Evolutionary conservation across 2,797 vertebrate species (phyloP), one percentile per base, ranked within the genome.

Genomic region (Danio tinwini): DNA sequence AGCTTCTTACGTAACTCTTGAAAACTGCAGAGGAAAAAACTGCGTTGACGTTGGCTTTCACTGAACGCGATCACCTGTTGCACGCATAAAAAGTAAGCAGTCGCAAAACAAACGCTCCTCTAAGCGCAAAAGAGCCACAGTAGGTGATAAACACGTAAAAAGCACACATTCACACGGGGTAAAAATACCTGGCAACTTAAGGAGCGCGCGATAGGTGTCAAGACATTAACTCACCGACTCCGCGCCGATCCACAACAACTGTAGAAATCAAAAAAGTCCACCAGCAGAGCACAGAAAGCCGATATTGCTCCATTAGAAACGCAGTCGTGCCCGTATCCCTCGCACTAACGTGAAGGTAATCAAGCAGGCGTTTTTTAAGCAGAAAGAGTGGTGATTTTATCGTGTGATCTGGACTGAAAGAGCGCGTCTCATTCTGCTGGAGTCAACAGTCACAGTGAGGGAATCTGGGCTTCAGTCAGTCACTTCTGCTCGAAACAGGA

Each of bases 401-500:
- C 17, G 59, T 19, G 14, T 56, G 40, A 39, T 80, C 68, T 77
- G 29, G 8, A 6, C 37, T 13, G 39, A 55, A 55, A 39, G 11
- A 49, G 63, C 13, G 19, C 49, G 64, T 58, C 53, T 59, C 63
- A 76, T 70, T 59, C 45, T 61, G 73, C 14, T 68, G 44, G 56
- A 76, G 61, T 12, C 21, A 39, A 74, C 78, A 64, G 78, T 68
- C 74, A 11, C 68, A 10, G 45, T 44, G 42, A 63, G 59, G 40
- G 49, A 71, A 62, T 39, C 40, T 50, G 72, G 67, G 61, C 40
- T 68, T 74, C 76, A 85, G 76, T 77, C 76, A 65, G 47, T 71
- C 45, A 53, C 56, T 72, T 83, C 64, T 78, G 59, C 82, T 84
- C 59, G 68, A 79, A 81, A 87, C 86, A 87, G 84, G 86, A 87